A percentile compares a stretch with the other conserved stretches of the same genome.
These are phyloP conservation scores for Myiozetetes cayanensis DNA, from an alignment of 2,113 vertebrate species.

Conservation along the genomic window DNA sequence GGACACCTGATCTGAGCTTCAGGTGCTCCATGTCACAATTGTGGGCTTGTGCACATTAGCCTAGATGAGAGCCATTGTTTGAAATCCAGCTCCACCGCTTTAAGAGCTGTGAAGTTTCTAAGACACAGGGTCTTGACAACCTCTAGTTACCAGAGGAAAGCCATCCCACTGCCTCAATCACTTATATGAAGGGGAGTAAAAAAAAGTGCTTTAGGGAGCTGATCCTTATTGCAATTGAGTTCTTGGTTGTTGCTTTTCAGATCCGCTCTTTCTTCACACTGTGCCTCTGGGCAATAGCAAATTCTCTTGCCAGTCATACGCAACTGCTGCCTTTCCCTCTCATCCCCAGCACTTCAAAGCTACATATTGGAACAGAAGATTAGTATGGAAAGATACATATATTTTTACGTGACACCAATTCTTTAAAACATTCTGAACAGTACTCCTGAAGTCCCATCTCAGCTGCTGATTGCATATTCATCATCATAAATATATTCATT, in stretches of 20 bases:
- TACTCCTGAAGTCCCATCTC: neutral
- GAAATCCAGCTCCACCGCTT: neutral
- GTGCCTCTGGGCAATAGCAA: neutral
- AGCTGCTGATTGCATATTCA: neutral
- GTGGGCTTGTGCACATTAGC: neutral
- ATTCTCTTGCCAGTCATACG: neutral
- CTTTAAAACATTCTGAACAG: neutral
- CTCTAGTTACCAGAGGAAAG: neutral
- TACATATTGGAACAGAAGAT: neutral
- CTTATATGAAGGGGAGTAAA: neutral
- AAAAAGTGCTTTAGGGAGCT: neutral
- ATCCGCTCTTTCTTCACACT: neutral
- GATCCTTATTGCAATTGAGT: neutral
- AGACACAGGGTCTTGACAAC: neutral
- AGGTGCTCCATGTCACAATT: rapidly evolving
- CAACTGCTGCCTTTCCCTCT: neutral
- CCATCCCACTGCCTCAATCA: neutral
- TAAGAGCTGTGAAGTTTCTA: neutral
- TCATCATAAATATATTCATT: neutral
- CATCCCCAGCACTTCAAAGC: neutral
- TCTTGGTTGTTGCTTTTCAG: neutral
- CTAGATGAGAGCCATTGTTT: neutral
- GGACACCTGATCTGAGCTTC: neutral
- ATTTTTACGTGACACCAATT: neutral
- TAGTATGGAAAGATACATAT: neutral